phyloP scores from a whole-genome alignment of 1,140 invertebrate species.

The Pseudomyrmex flavicornis region DNA sequence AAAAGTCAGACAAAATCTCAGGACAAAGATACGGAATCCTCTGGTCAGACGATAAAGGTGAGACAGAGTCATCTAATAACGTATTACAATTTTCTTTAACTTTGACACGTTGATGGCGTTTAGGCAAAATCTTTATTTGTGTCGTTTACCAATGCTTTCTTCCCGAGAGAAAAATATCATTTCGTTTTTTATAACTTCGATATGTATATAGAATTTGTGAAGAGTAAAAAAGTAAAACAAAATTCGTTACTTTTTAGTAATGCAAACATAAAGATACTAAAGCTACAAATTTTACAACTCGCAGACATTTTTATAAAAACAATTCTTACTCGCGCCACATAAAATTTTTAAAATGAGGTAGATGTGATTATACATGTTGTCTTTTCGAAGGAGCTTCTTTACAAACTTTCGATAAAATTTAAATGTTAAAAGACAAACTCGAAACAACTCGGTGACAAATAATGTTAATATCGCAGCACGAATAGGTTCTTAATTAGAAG shows the following conservation, averaged over 20 bases:
- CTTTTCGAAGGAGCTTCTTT: too few relatives aligned
- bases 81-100: slow-evolving; percentile 18
- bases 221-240: not conserved
- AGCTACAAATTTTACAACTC: too few relatives aligned
- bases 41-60: not conserved
- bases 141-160: not conserved
- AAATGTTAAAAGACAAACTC: too few relatives aligned
- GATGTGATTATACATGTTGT: too few relatives aligned
- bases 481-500: slow-evolving; percentile 3
- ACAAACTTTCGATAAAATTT: too few relatives aligned
- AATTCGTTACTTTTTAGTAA: not conserved
- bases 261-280: too few relatives aligned
- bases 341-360: too few relatives aligned
- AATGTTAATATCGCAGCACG: too few relatives aligned
- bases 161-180: slow-evolving; percentile 5
- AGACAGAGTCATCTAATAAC: not conserved
- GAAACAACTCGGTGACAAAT: too few relatives aligned
- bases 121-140: slow-evolving; percentile 4
- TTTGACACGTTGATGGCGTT: not conserved
- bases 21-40: too few relatives aligned
- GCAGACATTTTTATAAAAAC: too few relatives aligned
- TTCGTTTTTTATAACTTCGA: not conserved
- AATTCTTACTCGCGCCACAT: too few relatives aligned
- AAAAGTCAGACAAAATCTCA: not conserved
- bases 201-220: slow-evolving; percentile 11